Evolutionary conservation across 2,888 invertebrate species (phyloP), one percentile per base, ranked within the genome.

Genomic region (Drosophila fulvimacula): DNA sequence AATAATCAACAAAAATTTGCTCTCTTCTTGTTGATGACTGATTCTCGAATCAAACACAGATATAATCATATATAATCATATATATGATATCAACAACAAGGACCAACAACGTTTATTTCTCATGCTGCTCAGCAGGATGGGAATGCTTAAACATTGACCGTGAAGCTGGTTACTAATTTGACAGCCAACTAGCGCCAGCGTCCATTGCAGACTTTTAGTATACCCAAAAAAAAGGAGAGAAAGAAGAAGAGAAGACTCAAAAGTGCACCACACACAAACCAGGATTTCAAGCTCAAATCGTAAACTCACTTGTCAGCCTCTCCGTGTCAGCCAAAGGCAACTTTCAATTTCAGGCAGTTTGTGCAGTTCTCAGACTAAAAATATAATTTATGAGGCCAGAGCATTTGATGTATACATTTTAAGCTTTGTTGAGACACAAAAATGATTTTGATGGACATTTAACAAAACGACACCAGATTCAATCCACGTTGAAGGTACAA

Each of bases 391-490:
- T 85, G 82, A 74, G 73, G 63, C 57, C 69, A 71, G 49, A 53
- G 61, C 75, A 79, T 81, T 83, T 88, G 86, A 88, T 87, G 87
- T 87, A 86, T 84, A 88, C 86, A 86, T 88, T 86, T 83, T 61
- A 74, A 66, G 74, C 68, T 65, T 80, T 81, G 79, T 76, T 76
- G 81, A 80, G 87, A 87, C 85, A 88, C 86, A 79, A 76, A 86
- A 80, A 80, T 78, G 90, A 82, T 86, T 89, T 89, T 91, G 90
- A 91, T 90, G 91, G 90, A 90, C 90, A 91, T 87, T 81, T 91
- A 83, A 88, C 90, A 90, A 83, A 90, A 89, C 88, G 84, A 85
- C 86, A 90, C 89, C 85, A 90, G 72, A 62, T 51, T 69, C 69
- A 62, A 62, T 59, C 66, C 61, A 38, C 51, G 27, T 39, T 38